Base-by-base conservation (phyloP, 1,140 invertebrate genomes). In the Platorchestia sp. region DNA sequence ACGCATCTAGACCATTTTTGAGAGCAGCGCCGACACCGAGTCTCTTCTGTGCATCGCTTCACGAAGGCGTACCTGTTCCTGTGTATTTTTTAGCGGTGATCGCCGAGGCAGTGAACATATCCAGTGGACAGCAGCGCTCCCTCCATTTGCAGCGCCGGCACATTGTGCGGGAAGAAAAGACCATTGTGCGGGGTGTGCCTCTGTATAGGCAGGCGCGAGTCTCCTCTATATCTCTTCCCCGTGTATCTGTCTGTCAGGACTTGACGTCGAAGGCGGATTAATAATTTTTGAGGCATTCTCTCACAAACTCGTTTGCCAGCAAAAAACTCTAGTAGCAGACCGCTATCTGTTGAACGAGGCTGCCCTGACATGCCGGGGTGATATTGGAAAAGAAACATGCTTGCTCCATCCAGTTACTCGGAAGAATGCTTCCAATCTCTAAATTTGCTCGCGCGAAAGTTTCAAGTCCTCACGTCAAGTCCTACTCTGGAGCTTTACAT, bases 231-330 rank as follows among this genome's bases (percentile, higher is more conserved):
- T 75, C 59, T 75, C 59, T 75, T 75, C 59, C 27, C 59, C 59
- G 59, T 75, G 59, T 75, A 75, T 75, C 59, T 90, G 87, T 90
- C 87, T 42, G 87, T 90, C 87, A 90, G 87, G 14, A 90, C 87
- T 75, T 90, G 87, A 90, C 87, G 87, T 90, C 44, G 41, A 43
- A 42, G 44, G 44, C 41, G 87, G 87, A 90, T 90, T 90, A 90
- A 90, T 90, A 90, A 90, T 90, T 90, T 90, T 90, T 90, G 59
- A 90, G 87, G 44, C 87, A 44, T 90, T 90, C 87, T 90, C 87
- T 90, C 59, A 90, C 87, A 90, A 90, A 90, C 87, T 90, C 42
- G 87, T 90, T 90, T 90, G 42, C 44, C 10, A 44, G 87, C 41
- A 90, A 90, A 90, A 90, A 90, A 90, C 27, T 90, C 87, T 43